A percentile compares a stretch with the other conserved stretches of the same genome.
These are phyloP conservation scores for Rhingia rostrata DNA, from an alignment of 2,888 invertebrate genomes.

Conservation along the genomic window DNA sequence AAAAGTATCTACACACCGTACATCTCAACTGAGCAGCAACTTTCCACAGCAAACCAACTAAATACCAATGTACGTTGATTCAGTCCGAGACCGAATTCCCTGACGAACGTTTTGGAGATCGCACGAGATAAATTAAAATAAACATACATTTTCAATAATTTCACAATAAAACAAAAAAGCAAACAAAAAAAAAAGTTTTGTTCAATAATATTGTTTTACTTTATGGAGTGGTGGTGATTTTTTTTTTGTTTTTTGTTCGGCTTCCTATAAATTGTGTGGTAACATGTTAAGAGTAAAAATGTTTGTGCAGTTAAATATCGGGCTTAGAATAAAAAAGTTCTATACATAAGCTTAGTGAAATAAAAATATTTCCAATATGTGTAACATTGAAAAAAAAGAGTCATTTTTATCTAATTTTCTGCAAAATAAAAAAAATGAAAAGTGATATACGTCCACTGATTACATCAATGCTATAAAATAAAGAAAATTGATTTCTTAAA, in stretches of 20 bases:
- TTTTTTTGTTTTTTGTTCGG: constrained; percentile 14
- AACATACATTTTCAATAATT: constrained; percentile 26
- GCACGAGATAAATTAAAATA: constrained; percentile 48
- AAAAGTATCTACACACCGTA: constrained; percentile 64
- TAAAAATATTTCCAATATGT: constrained; percentile 11
- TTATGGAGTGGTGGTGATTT: constrained; percentile 61
- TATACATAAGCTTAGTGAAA: constrained; percentile 5
- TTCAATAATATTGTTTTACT: constrained; percentile 23
- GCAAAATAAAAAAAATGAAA: background rate
- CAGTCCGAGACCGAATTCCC: constrained; percentile 81
- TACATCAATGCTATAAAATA: background rate
- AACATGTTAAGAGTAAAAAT: background rate
- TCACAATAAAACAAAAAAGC: constrained; percentile 7
- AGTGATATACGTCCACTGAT: background rate
- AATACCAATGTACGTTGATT: constrained; percentile 74
- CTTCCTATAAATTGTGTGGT: too few species aligned
- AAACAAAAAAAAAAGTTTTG: constrained; percentile 24
- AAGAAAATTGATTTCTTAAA: constrained; percentile 7
- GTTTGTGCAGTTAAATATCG: constrained; percentile 9
- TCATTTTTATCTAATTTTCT: background rate
- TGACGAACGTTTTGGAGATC: constrained; percentile 81
- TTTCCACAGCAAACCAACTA: constrained; percentile 55
- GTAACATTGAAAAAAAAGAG: constrained; percentile 5
- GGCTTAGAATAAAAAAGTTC: constrained; percentile 16
- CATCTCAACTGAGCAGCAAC: constrained; percentile 45